Evolutionary conservation across 2,113 vertebrate species (phyloP), one percentile per base, ranked within the genome.

Genomic region (Onychorhynchus coronatus): DNA sequence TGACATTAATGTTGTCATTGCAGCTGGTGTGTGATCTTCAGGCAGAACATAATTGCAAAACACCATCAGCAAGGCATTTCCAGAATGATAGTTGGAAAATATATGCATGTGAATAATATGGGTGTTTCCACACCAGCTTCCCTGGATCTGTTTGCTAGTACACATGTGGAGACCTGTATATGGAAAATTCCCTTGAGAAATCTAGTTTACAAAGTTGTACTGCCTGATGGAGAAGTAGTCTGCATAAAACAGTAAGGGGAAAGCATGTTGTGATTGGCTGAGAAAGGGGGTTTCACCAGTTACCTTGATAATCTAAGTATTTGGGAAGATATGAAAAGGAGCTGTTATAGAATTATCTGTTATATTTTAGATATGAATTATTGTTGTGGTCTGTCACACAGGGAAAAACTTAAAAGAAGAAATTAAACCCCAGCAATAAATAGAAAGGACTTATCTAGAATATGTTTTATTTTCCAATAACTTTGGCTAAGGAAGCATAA

Each of bases 381-480:
- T 62, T 66, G 11, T n/a, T n/a, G 49, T 74, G 28, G 19, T 77
- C 37, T 91, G 37, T 83, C 75, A 90, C 16, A 44, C 9, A 59
- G 42, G 15, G n/a, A 72, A 85, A 85, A 91, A 28, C 41, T 67
- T 85, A 59, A 46, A 88, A 68, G 70, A 83, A 81, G 37, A 81
- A 82, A 68, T 75, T 84, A 86, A 91, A 71, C 31, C 20, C 30
- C 21, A 59, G 44, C 17, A 75, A 85, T 74, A 94, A 95, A 89
- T 86, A 74, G 80, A 82, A 74, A 74, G 6, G 61, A 13, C 20
- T 88, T 84, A 79, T 2, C 15, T 62, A 25, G 47, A 80, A 63
- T 85, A 42, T n/a, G 11, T 67, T 91, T 87, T 91, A 49, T 88
- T 93, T 95, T 83, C 67, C 63, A 83, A 31, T 86, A 61, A 83